phyloP scores from a whole-genome alignment of 2,888 invertebrate species.

The Macrophya alboannulata region DNA sequence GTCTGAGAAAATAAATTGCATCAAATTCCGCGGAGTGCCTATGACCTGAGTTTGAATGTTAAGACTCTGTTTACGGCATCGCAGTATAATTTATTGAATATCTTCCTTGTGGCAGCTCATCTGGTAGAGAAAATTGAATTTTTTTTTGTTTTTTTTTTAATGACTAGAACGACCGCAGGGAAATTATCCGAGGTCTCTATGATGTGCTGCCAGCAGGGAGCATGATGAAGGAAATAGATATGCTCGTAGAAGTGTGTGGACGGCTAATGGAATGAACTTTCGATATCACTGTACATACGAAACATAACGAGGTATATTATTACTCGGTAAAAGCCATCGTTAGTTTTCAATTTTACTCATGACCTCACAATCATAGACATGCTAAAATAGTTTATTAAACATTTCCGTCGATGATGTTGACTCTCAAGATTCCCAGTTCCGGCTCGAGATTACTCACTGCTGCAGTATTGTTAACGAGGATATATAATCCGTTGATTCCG shows the following conservation, averaged over 20 bases:
- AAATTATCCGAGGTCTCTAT: not conserved
- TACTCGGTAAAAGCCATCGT: not conserved
- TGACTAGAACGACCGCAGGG: not conserved
- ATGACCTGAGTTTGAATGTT: not conserved
- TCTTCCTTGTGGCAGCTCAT: not conserved
- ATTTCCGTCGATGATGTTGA: not conserved
- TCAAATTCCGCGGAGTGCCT: not conserved
- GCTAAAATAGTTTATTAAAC: too few species aligned
- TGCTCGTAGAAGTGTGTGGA: not conserved
- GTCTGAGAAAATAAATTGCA: not conserved
- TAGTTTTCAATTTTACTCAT: too few species aligned
- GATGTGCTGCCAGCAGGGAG: not conserved
- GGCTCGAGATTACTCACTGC: conserved; percentile 1
- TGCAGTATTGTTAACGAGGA: not conserved
- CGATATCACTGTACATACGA: not conserved
- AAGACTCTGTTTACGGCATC: not conserved
- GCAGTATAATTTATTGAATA: not conserved
- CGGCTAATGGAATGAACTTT: not conserved
- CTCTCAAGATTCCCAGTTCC: not conserved
- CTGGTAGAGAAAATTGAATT: not conserved
- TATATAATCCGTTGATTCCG: not conserved
- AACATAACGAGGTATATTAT: not conserved
- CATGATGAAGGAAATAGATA: not conserved
- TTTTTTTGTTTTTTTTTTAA: too few species aligned
- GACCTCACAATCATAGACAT: too few species aligned